Evolutionary conservation across 2,888 invertebrate genomes (phyloP).

Genomic region (Platynereis dumerilii): DNA sequence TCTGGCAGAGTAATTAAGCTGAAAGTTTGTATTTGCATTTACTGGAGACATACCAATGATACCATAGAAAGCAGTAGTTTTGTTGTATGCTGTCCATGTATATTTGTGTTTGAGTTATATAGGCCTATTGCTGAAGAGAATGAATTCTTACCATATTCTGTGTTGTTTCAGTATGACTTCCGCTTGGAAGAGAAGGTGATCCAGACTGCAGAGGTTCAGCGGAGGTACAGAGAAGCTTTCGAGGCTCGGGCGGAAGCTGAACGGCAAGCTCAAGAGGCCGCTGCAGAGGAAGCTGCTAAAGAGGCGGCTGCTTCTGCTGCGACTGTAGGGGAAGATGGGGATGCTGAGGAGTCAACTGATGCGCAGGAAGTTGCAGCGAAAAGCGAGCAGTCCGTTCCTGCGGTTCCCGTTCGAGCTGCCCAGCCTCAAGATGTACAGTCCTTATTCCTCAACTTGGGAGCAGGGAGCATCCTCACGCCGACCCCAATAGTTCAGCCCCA

Average conservation of each 20-base stretch:
- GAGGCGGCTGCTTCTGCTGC: not conserved
- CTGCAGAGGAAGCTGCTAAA: slow-evolving; percentile 11
- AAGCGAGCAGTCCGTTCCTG: not conserved
- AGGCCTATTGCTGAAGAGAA: too few relatives aligned
- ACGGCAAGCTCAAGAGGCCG: slow-evolving; percentile 22
- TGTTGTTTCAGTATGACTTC: slow-evolving; percentile 31
- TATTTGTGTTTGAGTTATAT: too few relatives aligned
- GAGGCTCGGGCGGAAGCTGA: slow-evolving; percentile 14
- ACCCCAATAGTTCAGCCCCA: slow-evolving; percentile 9
- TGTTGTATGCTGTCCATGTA: too few relatives aligned
- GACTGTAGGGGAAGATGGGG: not conserved
- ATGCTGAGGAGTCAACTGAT: not conserved
- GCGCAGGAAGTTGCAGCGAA: not conserved
- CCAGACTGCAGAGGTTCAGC: slow-evolving; percentile 17
- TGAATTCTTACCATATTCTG: not conserved
- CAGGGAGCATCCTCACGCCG: slow-evolving; percentile 22
- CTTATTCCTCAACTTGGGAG: slow-evolving; percentile 13
- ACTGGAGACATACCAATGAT: too few relatives aligned
- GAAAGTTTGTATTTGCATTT: too few relatives aligned
- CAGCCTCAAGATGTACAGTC: not conserved
- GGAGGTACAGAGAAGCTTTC: slow-evolving; percentile 15
- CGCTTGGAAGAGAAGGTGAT: slow-evolving; percentile 25
- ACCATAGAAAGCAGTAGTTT: too few relatives aligned
- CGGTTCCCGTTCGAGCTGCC: not conserved
- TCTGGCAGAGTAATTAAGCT: too few relatives aligned